Evolutionary conservation across 2,888 invertebrate species (phyloP).

Genomic region (Galerucella nymphaeae): DNA sequence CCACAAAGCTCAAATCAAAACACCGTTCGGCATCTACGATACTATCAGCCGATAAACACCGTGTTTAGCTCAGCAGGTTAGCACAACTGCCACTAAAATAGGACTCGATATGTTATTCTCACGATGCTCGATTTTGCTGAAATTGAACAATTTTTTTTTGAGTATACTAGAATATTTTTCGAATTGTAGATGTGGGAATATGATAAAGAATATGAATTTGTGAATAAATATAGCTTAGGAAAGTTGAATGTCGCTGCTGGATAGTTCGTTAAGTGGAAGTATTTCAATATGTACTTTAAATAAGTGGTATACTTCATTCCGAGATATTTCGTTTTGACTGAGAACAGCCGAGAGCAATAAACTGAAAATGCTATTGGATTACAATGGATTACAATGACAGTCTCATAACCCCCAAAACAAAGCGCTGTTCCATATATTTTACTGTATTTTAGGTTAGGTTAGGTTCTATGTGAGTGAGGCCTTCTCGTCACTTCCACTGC

Average conservation of each 20-base stretch:
- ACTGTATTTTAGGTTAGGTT: too few relatives aligned
- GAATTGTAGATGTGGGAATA: conserved; percentile 27
- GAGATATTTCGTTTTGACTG: too few relatives aligned
- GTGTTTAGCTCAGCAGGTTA: conserved; percentile 48
- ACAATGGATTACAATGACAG: too few relatives aligned
- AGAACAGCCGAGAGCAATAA: too few relatives aligned
- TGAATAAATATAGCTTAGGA: background rate
- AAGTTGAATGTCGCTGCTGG: conserved; percentile 10
- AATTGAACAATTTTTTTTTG: conserved; percentile 26
- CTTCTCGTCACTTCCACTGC: too few relatives aligned
- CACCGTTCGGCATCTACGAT: conserved; percentile 47
- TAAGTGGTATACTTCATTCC: background rate
- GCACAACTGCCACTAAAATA: conserved; percentile 44
- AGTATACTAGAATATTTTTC: conserved; percentile 34
- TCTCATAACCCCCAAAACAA: too few relatives aligned
- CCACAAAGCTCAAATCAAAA: conserved; percentile 50
- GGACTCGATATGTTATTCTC: conserved; percentile 43
- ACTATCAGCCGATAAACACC: conserved; percentile 45
- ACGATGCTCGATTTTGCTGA: conserved; percentile 46
- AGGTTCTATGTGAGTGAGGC: too few relatives aligned
- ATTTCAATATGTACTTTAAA: conserved; percentile 2
- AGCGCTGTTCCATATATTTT: too few relatives aligned
- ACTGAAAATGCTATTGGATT: too few relatives aligned
- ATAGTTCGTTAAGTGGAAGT: conserved; percentile 8
- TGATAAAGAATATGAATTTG: background rate